These are phyloP conservation scores for Rhopalosiphum padi DNA, from an alignment of 1,140 invertebrate genomes.

Conservation along the genomic window DNA sequence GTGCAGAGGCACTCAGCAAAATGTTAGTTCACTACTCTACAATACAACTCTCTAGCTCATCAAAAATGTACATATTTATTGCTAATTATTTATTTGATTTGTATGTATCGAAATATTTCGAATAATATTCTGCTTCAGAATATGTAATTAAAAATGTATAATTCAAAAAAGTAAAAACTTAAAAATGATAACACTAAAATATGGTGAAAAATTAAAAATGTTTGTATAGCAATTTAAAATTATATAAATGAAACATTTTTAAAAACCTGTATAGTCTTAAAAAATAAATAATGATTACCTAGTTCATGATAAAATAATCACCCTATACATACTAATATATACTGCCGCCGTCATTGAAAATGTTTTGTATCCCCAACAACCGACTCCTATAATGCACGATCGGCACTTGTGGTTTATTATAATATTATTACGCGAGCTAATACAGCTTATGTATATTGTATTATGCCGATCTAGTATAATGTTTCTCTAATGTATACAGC, in stretches of 20 bases:
- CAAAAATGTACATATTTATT: too few species aligned
- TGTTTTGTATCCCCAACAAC: background rate
- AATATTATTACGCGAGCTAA: background rate
- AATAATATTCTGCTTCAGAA: too few species aligned
- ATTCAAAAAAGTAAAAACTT: too few species aligned
- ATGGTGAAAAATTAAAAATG: too few species aligned
- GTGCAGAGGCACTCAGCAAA: too few species aligned
- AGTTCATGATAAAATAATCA: background rate
- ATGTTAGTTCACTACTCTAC: too few species aligned
- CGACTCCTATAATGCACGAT: background rate
- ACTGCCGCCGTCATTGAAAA: background rate
- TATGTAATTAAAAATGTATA: too few species aligned
- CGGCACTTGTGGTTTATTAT: background rate
- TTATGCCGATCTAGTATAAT: background rate
- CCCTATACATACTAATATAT: background rate
- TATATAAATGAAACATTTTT: background rate
- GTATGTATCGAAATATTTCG: too few species aligned
- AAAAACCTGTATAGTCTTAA: background rate
- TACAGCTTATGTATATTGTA: slow-evolving; percentile 9
- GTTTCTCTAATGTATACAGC: background rate
- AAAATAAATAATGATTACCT: background rate
- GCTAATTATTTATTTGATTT: too few species aligned
- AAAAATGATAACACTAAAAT: too few species aligned
- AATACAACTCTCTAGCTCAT: too few species aligned
- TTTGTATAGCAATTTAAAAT: background rate